phyloP scores from a whole-genome alignment of 2,888 invertebrate species.

The Nomada lathburiana region DNA sequence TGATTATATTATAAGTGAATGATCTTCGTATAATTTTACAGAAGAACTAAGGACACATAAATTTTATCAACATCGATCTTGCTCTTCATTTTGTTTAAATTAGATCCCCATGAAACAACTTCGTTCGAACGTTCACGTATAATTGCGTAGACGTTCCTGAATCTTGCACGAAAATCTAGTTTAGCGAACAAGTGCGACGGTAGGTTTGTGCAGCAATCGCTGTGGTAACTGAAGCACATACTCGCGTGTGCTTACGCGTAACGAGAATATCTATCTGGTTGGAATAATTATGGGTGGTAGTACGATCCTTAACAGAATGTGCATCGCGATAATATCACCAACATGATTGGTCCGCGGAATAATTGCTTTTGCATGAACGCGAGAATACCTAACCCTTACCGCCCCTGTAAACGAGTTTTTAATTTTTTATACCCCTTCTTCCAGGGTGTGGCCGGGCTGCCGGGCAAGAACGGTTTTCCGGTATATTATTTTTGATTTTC shows the following conservation, averaged over 20 bases:
- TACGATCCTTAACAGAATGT: conserved; percentile 40
- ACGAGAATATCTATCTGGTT: conserved; percentile 64
- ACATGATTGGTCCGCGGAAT: conserved; percentile 55
- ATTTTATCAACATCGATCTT: too few species aligned
- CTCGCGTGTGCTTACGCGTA: conserved; percentile 44
- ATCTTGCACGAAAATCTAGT: conserved; percentile 9
- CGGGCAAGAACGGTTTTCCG: conserved; percentile 96
- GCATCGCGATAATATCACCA: conserved; percentile 54
- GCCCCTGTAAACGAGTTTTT: conserved; percentile 74
- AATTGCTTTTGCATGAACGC: conserved; percentile 72
- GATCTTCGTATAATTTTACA: too few species aligned
- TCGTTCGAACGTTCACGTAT: too few species aligned
- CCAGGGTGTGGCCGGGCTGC: conserved; percentile 92
- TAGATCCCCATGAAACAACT: too few species aligned
- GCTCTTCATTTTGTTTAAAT: too few species aligned
- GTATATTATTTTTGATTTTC: conserved; percentile 88
- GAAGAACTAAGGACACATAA: too few species aligned
- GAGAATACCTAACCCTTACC: conserved; percentile 61
- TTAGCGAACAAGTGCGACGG: background rate
- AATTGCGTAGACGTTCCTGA: background rate
- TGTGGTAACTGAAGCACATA: conserved; percentile 12
- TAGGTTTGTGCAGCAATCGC: background rate
- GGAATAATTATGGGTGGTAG: conserved; percentile 63
- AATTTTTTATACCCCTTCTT: conserved; percentile 84
- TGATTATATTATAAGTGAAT: too few species aligned